Evolutionary conservation across 2,888 invertebrate genomes (phyloP).

Genomic region (Hetaerina titia): DNA sequence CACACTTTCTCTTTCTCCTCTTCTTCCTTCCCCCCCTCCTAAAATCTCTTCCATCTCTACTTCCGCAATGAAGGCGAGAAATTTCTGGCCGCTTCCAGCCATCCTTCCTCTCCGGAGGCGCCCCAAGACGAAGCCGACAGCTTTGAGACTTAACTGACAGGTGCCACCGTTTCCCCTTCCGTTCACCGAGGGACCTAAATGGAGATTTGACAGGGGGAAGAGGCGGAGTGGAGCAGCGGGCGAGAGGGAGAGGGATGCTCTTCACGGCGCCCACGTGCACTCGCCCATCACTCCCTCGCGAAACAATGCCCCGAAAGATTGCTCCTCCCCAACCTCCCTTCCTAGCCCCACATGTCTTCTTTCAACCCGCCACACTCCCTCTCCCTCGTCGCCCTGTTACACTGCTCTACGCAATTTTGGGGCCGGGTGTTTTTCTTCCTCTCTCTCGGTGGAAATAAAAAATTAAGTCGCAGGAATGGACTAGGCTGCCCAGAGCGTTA

Average conservation of each 20-base stretch:
- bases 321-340: neutral
- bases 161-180: constrained; percentile 16
- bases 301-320: neutral
- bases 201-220: constrained; percentile 42
- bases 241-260: neutral
- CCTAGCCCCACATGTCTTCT: neutral
- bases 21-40: neutral
- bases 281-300: neutral
- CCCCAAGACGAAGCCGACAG: neutral
- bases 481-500: neutral
- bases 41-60: neutral
- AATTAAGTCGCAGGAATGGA: neutral
- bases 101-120: neutral
- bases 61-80: neutral
- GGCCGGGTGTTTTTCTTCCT: neutral
- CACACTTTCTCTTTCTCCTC: neutral
- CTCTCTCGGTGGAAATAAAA: neutral
- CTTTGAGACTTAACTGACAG: constrained; percentile 52
- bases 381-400: neutral
- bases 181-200: constrained; percentile 16
- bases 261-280: neutral
- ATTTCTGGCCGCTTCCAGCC: neutral
- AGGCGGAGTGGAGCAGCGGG: neutral
- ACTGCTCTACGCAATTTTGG: neutral
- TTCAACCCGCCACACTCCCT: no score